Percentiles rank a stretch among this genome's conserved stretches.
Evolutionary conservation across 1,140 invertebrate genomes (phyloP).

Genomic region (Teleogryllus occipitalis): DNA sequence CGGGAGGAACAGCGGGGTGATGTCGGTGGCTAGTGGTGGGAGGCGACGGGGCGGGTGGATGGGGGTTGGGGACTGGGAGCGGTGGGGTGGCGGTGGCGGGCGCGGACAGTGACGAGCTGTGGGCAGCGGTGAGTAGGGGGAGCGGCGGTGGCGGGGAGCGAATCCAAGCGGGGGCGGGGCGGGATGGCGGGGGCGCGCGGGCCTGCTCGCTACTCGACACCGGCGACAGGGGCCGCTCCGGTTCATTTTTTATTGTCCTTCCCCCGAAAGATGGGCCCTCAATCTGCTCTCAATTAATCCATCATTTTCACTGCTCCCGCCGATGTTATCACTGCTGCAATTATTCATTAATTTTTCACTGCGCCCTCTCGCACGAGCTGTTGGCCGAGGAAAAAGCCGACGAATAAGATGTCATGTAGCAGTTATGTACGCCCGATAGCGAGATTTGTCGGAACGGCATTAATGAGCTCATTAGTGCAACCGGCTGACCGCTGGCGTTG

Average conservation of each 20-base stretch:
- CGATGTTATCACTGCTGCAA: neutral
- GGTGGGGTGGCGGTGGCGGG: no score
- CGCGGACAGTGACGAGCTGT: no score
- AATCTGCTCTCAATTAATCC: constrained; percentile 4
- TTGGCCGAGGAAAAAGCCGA: neutral
- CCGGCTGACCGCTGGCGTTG: no score
- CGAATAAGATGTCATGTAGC: neutral
- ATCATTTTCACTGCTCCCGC: neutral
- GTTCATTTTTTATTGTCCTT: neutral
- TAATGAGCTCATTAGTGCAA: neutral
- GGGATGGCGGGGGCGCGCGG: no score
- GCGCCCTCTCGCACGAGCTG: neutral
- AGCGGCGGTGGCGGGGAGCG: no score
- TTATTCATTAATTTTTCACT: constrained; percentile 6
- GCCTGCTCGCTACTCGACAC: neutral
- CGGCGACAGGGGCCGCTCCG: neutral
- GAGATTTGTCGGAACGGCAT: neutral
- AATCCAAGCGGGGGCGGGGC: no score
- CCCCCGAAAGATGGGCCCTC: neutral
- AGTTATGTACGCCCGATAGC: neutral
- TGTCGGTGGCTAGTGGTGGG: no score
- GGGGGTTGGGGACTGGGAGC: no score
- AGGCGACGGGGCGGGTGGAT: no score
- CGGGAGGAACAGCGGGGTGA: no score
- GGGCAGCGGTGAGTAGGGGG: no score